Evolutionary conservation across 2,888 invertebrate species (phyloP).

Genomic region (Abrostola triplasia): DNA sequence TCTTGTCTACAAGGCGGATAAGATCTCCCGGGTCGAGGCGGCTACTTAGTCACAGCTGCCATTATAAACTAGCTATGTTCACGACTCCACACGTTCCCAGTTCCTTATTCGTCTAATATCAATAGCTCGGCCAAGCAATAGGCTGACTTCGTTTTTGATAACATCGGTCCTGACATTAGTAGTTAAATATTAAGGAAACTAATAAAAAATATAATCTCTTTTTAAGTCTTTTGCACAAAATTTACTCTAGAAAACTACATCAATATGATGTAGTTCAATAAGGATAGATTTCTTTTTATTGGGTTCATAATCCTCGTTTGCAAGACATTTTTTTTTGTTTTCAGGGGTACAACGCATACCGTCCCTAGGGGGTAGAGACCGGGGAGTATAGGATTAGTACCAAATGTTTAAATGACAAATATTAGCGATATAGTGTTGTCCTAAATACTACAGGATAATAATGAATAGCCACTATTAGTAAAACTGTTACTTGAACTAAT

Average conservation of each 20-base stretch:
- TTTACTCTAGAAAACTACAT: too few species aligned
- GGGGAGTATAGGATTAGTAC: too few species aligned
- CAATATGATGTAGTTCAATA: too few species aligned
- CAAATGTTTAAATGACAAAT: constrained; percentile 1
- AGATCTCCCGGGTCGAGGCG: constrained; percentile 41
- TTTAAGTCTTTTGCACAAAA: too few species aligned
- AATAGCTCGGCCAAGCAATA: constrained; percentile 25
- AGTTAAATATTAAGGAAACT: too few species aligned
- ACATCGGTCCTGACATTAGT: constrained; percentile 5
- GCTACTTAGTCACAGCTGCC: constrained; percentile 31
- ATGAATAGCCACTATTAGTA: background rate
- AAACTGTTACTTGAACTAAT: background rate
- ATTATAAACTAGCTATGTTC: constrained; percentile 41
- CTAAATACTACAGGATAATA: background rate
- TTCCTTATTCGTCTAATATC: constrained; percentile 40
- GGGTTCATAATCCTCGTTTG: too few species aligned
- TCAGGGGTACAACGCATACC: too few species aligned
- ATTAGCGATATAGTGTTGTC: background rate
- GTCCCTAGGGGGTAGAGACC: too few species aligned
- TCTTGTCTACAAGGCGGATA: constrained; percentile 52
- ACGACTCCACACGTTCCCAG: constrained; percentile 39
- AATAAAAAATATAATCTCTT: too few species aligned
- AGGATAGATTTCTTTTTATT: too few species aligned
- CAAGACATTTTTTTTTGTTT: too few species aligned
- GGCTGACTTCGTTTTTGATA: constrained; percentile 27